A percentile compares a stretch with the other conserved stretches of the same genome.
Conservation (phyloP, 2,113 vertebrate species). For the Anarhynchus alexandrinus region DNA sequence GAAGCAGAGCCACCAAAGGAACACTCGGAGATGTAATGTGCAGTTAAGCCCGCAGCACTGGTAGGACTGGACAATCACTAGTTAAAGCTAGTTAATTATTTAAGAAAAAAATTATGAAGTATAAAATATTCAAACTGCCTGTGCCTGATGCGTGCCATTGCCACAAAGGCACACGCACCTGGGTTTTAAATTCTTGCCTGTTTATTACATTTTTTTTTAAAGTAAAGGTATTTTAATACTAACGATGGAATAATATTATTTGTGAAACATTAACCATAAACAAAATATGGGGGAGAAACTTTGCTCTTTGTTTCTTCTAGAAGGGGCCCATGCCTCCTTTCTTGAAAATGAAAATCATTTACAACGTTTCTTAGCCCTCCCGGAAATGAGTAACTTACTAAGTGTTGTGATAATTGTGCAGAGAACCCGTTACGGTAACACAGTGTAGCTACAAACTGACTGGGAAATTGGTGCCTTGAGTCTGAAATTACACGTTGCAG, state of each 20-base stretch:
- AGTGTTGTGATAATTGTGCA: slow-evolving; percentile 53
- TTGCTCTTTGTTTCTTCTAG: not conserved
- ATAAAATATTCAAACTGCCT: slow-evolving; percentile 62
- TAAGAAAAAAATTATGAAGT: slow-evolving; percentile 34
- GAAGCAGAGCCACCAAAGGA: not conserved
- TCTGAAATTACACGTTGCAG: slow-evolving; percentile 70
- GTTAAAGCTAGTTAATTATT: slow-evolving; percentile 61
- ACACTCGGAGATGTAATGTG: not conserved
- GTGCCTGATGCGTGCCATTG: not conserved
- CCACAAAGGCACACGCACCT: not conserved
- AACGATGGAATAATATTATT: not conserved
- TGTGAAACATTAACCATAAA: not conserved
- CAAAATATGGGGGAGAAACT: not conserved
- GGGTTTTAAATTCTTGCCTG: not conserved
- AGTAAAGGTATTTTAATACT: not conserved
- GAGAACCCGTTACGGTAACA: slow-evolving; percentile 18
- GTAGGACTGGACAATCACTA: slow-evolving; percentile 1
- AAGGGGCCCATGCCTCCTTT: not conserved
- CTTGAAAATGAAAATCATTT: slow-evolving; percentile 14
- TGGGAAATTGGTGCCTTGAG: slow-evolving; percentile 70
- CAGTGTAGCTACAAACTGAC: slow-evolving; percentile 70
- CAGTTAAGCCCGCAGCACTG: not conserved
- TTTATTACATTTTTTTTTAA: not conserved
- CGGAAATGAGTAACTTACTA: slow-evolving; percentile 26
- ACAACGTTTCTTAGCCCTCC: not conserved